Evolutionary conservation across 2,888 invertebrate species (phyloP), one percentile per base, ranked within the genome.

Genomic region (Agrypnus murinus): DNA sequence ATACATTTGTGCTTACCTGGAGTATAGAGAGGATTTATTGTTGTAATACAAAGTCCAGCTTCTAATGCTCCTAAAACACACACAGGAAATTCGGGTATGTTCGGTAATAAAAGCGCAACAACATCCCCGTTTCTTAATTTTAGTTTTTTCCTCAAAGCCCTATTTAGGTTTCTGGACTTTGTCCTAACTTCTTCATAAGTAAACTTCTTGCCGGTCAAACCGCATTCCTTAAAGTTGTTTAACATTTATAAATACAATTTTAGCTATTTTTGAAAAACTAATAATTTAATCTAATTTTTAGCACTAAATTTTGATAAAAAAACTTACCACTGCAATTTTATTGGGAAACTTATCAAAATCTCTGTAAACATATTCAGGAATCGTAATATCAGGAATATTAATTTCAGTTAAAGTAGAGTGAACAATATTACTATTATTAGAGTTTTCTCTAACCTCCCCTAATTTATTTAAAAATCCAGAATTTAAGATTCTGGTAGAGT

Each of bases 11-110:
- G n/a, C 62, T 70, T 74, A 80, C 80, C 78, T 72, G 75, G 48
- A 79, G 79, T 94, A 79, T 94, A 95, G 71, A 89, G 82, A 0
- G 94, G 93, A 86, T 95, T 95, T 6, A 94, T 87, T 0, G 93
- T 91, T 0, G 94, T 92, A 2, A 92, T 88, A 9, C 90, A 80
- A 1, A 92, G 86, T 0, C 93, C 93, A 50, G 93, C 94, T 77
- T 91, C 91, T 36, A 92, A 78, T 19, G 90, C 87, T 0, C 93
- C 95, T 78, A 93, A 80, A 7, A 89, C 82, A 1, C 90, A 88
- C 9, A 94, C 85, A 0, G 92, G 89, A 80, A 89, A 92, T 83
- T 95, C 95, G 0, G 95, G 94, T 19, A 91, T 79, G 82, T 95
- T 95, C 0, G 94, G 93, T 64, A 94, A 80, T 79, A 93, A 89